Percentiles rank a stretch among this genome's conserved stretches.
Conservation (phyloP, 2,113 vertebrate genomes). For the Tapirus terrestris region DNA sequence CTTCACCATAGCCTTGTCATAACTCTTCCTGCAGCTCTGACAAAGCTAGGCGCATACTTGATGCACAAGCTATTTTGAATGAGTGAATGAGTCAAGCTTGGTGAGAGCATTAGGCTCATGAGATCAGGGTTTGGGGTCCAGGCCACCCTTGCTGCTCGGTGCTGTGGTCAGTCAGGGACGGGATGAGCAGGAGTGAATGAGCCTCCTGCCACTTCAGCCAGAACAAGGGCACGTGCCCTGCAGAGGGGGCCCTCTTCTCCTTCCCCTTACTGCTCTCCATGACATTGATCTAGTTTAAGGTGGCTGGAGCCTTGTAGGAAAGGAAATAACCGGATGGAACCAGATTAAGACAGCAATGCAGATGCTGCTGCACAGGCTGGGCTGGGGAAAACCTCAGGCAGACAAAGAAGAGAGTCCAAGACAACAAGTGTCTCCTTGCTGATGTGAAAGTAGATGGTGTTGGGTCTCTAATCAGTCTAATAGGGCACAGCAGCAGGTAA, state of each 20-base stretch:
- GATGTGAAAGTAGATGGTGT: neutral
- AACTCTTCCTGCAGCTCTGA: neutral
- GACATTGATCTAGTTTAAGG: neutral
- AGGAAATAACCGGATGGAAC: neutral
- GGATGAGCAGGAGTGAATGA: neutral
- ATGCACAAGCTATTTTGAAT: neutral
- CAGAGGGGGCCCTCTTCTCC: neutral
- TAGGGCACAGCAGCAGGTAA: neutral
- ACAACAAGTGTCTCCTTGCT: neutral
- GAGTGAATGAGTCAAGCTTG: neutral
- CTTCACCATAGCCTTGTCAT: neutral
- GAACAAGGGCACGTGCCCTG: neutral
- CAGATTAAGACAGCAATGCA: neutral
- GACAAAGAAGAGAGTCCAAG: neutral
- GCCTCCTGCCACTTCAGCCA: neutral
- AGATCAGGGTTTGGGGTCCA: neutral
- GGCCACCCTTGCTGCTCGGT: neutral
- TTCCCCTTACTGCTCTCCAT: neutral
- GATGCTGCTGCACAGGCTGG: neutral
- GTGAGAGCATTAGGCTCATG: neutral
- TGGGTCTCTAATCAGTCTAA: neutral
- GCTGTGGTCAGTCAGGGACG: neutral
- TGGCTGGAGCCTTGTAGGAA: neutral
- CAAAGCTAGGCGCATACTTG: neutral
- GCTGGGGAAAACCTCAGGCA: neutral